Percentiles rank a stretch among this genome's conserved stretches.
phyloP scores from a whole-genome alignment of 2,888 invertebrate species.

The Scelioninae gen. 2 region DNA sequence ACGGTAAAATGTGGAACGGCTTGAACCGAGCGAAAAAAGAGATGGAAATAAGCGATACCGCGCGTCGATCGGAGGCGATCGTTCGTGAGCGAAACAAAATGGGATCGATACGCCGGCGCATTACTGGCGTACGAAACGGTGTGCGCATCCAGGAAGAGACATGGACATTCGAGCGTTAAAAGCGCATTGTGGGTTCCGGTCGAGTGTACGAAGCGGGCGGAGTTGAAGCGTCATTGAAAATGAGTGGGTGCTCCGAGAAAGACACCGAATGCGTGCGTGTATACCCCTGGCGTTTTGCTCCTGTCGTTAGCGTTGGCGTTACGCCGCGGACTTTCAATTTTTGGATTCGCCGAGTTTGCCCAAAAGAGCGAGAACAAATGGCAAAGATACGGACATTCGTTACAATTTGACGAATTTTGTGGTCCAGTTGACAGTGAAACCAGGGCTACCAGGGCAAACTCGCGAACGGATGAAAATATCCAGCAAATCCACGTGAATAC shows the following conservation, averaged over 20 bases:
- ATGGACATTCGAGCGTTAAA: slow-evolving; percentile 64
- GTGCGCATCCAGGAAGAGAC: slow-evolving; percentile 59
- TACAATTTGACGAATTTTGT: too few relatives aligned
- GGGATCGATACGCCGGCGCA: slow-evolving; percentile 53
- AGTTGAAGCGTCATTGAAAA: slow-evolving; percentile 62
- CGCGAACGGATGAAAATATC: too few relatives aligned
- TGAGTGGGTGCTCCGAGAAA: slow-evolving; percentile 64
- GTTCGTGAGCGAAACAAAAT: slow-evolving; percentile 46
- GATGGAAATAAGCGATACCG: slow-evolving; percentile 35
- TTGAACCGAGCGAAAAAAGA: slow-evolving; percentile 3
- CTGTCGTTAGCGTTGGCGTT: too few relatives aligned
- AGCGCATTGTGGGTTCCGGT: slow-evolving; percentile 62
- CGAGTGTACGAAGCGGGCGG: slow-evolving; percentile 59
- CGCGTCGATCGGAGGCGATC: slow-evolving; percentile 39
- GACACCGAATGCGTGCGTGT: too few relatives aligned
- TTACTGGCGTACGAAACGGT: slow-evolving; percentile 53
- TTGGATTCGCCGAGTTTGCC: too few relatives aligned
- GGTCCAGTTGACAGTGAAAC: too few relatives aligned
- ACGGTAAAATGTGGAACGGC: slow-evolving; percentile 28
- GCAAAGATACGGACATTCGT: too few relatives aligned
- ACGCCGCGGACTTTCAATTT: too few relatives aligned
- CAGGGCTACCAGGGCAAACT: too few relatives aligned
- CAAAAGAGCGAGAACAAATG: too few relatives aligned
- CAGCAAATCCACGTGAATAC: background rate
- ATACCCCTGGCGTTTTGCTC: too few relatives aligned